Evolutionary conservation across 2,888 invertebrate genomes (phyloP), one percentile per base, ranked within the genome.

Genomic region (Operophtera brumata): DNA sequence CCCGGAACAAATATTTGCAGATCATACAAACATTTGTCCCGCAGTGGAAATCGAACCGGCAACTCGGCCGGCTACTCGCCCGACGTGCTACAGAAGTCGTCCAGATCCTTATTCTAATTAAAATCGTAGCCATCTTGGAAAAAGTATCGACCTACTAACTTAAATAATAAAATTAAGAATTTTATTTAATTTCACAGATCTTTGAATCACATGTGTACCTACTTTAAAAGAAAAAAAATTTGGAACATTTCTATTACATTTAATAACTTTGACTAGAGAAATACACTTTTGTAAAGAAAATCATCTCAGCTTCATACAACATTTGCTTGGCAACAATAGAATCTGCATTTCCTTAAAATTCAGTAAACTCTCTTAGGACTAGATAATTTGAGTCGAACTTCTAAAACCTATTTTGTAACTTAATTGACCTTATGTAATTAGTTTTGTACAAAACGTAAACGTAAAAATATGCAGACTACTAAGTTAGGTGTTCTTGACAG

Each of bases 401-500:
- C 37, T 39, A 26, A 35, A 26, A 47, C 8, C 8, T 39, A 39
- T 10, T 36, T 43, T 13, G 34, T 30, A 41, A 46, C 48, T 46
- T 54, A 54, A 54, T 54, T 54, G 54, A 54, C 54, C 53, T 26
- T 49, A 54, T 46, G 40, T 54, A 54, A 48, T 48, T 54, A 48
- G 7, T 43, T n/a, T 42, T 47, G 39, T 14, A 35, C 3, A 13
- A 35, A 35, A 35, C n/a, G 32, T 32, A 9, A 32, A 10, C 9
- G 2, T 25, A 14, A 51, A 44, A 6, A 32, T 32, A 25, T 11
- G 14, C 34, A 44, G 32, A 26, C n/a, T n/a, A n/a, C n/a, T n/a
- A n/a, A n/a, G 26, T 8, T 7, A 2, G 26, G 26, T 8, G 2
- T 26, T 11, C 30, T n/a, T n/a, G 25, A 47, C 20, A 36, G 34